A percentile compares a stretch with the other conserved stretches of the same genome.
phyloP scores from a whole-genome alignment of 2,113 vertebrate species.

The Pipa parva region DNA sequence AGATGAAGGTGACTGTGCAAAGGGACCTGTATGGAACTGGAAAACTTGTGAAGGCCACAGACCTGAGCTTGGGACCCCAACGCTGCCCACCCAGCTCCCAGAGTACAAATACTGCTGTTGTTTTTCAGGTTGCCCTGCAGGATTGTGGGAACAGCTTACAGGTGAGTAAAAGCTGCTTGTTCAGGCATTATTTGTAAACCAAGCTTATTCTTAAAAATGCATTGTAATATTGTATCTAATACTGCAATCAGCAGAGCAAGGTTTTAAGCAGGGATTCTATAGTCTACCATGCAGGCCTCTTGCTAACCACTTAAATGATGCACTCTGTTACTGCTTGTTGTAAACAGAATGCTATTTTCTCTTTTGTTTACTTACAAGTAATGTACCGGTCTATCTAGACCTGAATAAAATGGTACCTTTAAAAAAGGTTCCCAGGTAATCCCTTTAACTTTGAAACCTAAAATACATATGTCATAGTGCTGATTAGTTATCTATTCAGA shows the following conservation, averaged over 20 bases:
- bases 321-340: background rate
- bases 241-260: background rate
- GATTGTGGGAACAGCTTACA: slow-evolving; percentile 8
- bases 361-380: too few species aligned
- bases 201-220: background rate
- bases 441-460: too few species aligned
- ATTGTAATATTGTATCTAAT: background rate
- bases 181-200: background rate
- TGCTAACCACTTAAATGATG: background rate
- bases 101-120: background rate
- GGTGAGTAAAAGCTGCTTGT: background rate
- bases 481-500: too few species aligned
- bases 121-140: slow-evolving; percentile 7
- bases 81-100: background rate
- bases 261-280: background rate
- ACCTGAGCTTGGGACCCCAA: background rate
- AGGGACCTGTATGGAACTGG: slow-evolving; percentile 17
- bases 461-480: too few species aligned
- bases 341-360: too few species aligned
- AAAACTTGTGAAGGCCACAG: background rate
- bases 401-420: too few species aligned
- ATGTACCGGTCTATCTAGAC: too few species aligned
- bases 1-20: slow-evolving; percentile 3
- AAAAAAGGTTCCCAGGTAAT: too few species aligned
- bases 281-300: background rate